Conservation (phyloP, 2,888 invertebrate genomes). For the Leptodirus hochenwartii region DNA sequence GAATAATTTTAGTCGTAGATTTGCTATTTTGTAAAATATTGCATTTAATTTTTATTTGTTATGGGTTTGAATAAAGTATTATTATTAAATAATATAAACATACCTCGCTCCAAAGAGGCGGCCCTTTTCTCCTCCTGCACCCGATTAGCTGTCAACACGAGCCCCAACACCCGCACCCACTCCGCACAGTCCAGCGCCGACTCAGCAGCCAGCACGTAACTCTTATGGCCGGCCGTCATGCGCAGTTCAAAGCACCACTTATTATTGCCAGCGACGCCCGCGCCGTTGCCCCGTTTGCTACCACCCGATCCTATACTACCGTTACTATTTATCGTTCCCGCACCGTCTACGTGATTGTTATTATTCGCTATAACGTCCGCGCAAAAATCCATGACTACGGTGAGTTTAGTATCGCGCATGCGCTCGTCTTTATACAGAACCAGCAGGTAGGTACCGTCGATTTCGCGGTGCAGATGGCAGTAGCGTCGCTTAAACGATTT, state of each 20-base stretch:
- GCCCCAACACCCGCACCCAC: constrained; percentile 68
- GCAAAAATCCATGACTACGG: constrained; percentile 88
- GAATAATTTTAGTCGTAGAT: no score
- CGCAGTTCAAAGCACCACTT: constrained; percentile 78
- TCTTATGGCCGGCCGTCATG: constrained; percentile 72
- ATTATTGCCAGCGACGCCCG: no score
- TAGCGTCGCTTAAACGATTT: constrained; percentile 84
- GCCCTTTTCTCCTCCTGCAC: constrained; percentile 62
- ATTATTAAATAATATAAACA: constrained; percentile 3
- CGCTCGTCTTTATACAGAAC: constrained; percentile 89
- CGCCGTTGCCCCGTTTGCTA: no score
- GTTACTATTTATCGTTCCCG: no score
- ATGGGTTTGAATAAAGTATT: no score
- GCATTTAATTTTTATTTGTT: no score
- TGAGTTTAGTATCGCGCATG: constrained; percentile 77
- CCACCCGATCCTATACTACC: constrained; percentile 1
- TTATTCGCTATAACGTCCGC: constrained; percentile 79
- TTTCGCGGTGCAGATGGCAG: constrained; percentile 77
- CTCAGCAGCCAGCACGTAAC: constrained; percentile 73
- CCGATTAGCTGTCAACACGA: constrained; percentile 69
- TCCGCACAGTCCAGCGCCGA: constrained; percentile 65
- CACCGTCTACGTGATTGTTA: no score
- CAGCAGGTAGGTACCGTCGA: constrained; percentile 78
- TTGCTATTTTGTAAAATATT: no score
- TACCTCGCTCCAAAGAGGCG: constrained; percentile 41